Base-by-base conservation (phyloP, 2,888 invertebrate genomes). In the Lasioglossum malachurum region DNA sequence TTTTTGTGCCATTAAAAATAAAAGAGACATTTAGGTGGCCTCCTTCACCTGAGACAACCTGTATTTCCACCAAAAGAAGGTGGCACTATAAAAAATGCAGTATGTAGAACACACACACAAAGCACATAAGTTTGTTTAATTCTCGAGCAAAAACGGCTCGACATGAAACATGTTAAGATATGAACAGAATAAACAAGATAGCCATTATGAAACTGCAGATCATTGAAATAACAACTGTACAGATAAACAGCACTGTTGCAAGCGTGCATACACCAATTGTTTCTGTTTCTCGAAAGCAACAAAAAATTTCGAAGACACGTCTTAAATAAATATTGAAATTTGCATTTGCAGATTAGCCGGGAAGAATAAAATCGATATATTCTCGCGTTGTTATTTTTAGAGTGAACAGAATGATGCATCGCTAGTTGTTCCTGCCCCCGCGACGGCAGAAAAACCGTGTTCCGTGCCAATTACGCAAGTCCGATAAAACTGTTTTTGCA, bases 401-500 rank as follows among this genome's bases (percentile, higher is more conserved):
- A n/a, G n/a, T 57, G 4, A 27, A 35, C 14, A 44, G 60, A 46
- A 60, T 31, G 19, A 75, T 75, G 41, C 31, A 41, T 76, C 44
- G 76, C 44, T 64, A 23, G 64, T 27, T 77, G 72, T 78, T 84
- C 75, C 71, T 35, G 71, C 49, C 8, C 14, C 38, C 10, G 75
- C n/a, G 49, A 12, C 49, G 38, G 5, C 19, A 19, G 71, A 71
- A 82, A 78, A 85, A 23, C 41, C 19, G 10, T 49, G 23, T 23
- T 16, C 49, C 74, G 35, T 27, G 53, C 38, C 74, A 84, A 72
- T 85, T 85, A 76, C 76, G 49, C 76, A 83, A 79, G 76, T 38
- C 46, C 75, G 83, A 83, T 85, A 83, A 83, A 83, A 46, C 38
- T 35, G 78, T 75, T 84, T 80, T 77, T 38, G 75, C 76, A 75